Evolutionary conservation across 2,888 invertebrate species (phyloP).

Genomic region (Sminthurinus aureus): DNA sequence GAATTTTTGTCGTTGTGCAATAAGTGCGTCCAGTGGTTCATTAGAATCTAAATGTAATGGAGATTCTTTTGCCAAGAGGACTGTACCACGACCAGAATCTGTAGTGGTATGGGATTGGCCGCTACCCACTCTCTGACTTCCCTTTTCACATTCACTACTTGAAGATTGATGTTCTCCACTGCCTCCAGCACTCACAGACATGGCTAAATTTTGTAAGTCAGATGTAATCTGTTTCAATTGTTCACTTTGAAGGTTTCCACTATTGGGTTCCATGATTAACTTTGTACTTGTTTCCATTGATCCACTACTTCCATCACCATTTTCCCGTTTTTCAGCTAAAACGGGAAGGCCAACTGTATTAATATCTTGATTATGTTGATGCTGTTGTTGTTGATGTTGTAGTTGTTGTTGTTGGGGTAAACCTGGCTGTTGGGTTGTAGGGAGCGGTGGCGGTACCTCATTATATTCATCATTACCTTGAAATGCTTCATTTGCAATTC

Average conservation of each 20-base stretch:
- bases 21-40: slow-evolving; percentile 49
- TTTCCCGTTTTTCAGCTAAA: slow-evolving; percentile 53
- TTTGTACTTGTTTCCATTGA: slow-evolving; percentile 33
- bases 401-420: slow-evolving; percentile 32
- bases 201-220: slow-evolving; percentile 55
- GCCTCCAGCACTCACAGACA: slow-evolving; percentile 43
- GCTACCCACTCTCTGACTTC: slow-evolving; percentile 57
- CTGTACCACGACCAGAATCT: slow-evolving; percentile 56
- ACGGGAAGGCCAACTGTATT: slow-evolving; percentile 52
- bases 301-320: slow-evolving; percentile 59
- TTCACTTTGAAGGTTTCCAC: slow-evolving; percentile 47
- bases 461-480: slow-evolving; percentile 45
- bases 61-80: slow-evolving; percentile 54
- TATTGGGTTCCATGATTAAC: slow-evolving; percentile 22
- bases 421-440: slow-evolving; percentile 55
- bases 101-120: slow-evolving; percentile 57
- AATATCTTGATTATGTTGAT: slow-evolving; percentile 31
- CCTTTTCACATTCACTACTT: slow-evolving; percentile 55
- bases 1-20: slow-evolving; percentile 47
- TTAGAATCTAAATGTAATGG: slow-evolving; percentile 45
- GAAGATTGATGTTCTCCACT: slow-evolving; percentile 45
- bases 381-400: slow-evolving; percentile 8
- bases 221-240: slow-evolving; percentile 56
- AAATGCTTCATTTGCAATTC: slow-evolving; percentile 41
- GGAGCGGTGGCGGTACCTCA: slow-evolving; percentile 53